Conservation (phyloP, 2,113 vertebrate genomes). For the Capreolus pygargus region DNA sequence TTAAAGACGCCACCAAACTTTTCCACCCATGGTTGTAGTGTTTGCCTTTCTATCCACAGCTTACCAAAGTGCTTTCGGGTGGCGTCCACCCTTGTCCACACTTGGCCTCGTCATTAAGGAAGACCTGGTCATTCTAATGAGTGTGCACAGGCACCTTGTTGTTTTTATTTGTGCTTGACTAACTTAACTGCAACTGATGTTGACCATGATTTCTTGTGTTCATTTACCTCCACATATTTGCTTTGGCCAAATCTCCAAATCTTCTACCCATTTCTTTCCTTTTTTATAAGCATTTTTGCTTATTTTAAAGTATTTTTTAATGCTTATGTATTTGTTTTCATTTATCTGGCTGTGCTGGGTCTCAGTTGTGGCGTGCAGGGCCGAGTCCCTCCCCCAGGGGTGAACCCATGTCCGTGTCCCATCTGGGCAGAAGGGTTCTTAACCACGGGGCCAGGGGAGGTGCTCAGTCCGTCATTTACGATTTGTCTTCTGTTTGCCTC, state of each 20-base stretch:
- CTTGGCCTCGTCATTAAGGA: neutral
- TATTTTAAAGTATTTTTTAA: neutral
- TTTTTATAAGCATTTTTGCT: neutral
- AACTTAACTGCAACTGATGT: neutral
- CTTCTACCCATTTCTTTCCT: neutral
- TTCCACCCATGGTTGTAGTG: neutral
- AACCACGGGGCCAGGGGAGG: fast-evolving
- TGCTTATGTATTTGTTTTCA: neutral
- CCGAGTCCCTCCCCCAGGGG: too few relatives aligned
- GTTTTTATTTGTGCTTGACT: neutral
- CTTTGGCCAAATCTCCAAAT: neutral
- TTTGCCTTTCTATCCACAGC: neutral
- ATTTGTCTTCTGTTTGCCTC: neutral
- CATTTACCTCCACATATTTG: neutral
- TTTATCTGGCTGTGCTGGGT: neutral
- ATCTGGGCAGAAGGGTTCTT: neutral
- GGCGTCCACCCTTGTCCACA: neutral
- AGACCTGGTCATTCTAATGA: neutral
- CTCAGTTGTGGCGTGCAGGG: neutral
- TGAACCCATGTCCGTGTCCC: neutral
- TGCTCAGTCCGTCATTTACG: neutral
- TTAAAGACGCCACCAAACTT: neutral
- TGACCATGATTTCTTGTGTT: neutral
- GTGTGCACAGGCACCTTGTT: too few relatives aligned
- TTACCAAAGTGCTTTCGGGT: neutral